A percentile compares a stretch with the other conserved stretches of the same genome.
Evolutionary conservation across 2,797 vertebrate species (phyloP).

Genomic region (Pteronotus mesoamericanus): DNA sequence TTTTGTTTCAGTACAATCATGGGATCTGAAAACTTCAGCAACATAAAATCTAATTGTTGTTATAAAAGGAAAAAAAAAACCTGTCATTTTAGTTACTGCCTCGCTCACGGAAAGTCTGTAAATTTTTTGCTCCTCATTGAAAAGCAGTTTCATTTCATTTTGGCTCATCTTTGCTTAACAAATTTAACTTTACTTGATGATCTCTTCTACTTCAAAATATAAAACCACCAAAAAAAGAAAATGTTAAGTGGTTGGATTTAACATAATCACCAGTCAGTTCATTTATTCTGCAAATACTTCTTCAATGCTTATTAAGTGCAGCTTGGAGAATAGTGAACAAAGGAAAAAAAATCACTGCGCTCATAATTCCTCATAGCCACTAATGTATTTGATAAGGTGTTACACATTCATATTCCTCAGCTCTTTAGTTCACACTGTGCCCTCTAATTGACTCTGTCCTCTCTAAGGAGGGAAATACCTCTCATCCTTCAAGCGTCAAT

Average conservation of each 20-base stretch:
- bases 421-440: background rate
- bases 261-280: background rate
- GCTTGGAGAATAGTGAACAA: conserved; percentile 22
- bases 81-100: background rate
- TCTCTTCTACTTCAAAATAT: background rate
- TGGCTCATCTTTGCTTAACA: background rate
- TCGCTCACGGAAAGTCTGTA: background rate
- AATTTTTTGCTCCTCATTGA: background rate
- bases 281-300: conserved; percentile 20
- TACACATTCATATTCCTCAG: background rate
- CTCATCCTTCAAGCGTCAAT: background rate
- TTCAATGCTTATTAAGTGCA: background rate
- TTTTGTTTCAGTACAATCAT: background rate
- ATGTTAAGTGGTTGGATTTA: background rate
- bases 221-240: background rate
- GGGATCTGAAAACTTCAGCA: background rate
- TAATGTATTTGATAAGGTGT: background rate
- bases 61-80: background rate
- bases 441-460: background rate
- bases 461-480: background rate
- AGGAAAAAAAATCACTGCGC: background rate
- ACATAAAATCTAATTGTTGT: background rate
- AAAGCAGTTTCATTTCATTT: conserved; percentile 33
- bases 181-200: background rate
- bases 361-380: background rate